A percentile compares a stretch with the other conserved stretches of the same genome.
Conservation (phyloP, 2,888 invertebrate species). For the Netelia melanura region DNA sequence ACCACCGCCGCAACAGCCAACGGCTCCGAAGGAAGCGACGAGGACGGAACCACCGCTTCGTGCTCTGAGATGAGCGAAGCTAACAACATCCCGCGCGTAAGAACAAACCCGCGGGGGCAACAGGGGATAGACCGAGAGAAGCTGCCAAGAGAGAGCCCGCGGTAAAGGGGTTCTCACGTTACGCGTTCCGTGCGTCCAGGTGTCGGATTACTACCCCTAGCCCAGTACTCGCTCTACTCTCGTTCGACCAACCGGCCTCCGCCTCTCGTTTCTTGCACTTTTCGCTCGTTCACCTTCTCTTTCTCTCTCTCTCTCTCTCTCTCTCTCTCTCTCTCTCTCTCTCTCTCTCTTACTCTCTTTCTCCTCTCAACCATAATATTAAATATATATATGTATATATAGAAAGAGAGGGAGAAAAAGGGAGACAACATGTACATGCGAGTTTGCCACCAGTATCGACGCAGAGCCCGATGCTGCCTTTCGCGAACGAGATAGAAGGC, state of each 20-base stretch:
- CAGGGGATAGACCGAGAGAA: constrained; percentile 66
- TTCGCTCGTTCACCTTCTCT: constrained; percentile 58
- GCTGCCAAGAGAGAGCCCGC: constrained; percentile 75
- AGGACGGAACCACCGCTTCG: background rate
- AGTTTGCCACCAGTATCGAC: constrained; percentile 41
- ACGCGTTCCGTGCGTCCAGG: constrained; percentile 82
- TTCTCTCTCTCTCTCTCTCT: constrained; percentile 40
- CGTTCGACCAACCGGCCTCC: constrained; percentile 45
- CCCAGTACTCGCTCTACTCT: constrained; percentile 64
- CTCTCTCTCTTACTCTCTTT: background rate
- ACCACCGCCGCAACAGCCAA: constrained; percentile 2
- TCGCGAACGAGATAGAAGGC: no score
- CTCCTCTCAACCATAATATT: constrained; percentile 24
- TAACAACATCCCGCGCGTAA: constrained; percentile 34
- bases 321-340: constrained; percentile 53
- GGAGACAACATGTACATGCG: background rate
- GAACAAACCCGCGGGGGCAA: constrained; percentile 53
- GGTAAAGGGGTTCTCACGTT: constrained; percentile 83
- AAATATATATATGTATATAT: background rate
- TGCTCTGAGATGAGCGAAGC: background rate
- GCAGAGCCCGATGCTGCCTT: background rate
- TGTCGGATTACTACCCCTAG: constrained; percentile 81
- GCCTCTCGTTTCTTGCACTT: constrained; percentile 54
- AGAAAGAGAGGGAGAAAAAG: background rate
- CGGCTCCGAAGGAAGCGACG: constrained; percentile 2